Evolutionary conservation across 2,797 vertebrate genomes (phyloP).

Genomic region (Pangasius djambal): DNA sequence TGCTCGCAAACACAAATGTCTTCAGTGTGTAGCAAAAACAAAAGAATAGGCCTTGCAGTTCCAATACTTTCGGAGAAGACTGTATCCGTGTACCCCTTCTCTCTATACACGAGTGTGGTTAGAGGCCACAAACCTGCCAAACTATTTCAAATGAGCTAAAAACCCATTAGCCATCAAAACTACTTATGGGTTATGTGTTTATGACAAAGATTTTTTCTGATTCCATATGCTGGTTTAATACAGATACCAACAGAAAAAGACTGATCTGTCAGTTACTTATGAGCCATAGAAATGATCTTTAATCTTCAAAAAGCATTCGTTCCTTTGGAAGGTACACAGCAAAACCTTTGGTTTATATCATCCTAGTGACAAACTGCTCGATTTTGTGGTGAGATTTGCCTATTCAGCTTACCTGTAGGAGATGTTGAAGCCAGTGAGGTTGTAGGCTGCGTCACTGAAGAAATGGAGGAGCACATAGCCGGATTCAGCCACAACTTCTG

Average conservation of each 20-base stretch:
- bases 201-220: not conserved
- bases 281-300: not conserved
- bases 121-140: not conserved
- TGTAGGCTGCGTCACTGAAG: conserved; percentile 98
- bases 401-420: conserved; percentile 85
- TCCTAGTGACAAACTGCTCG: not conserved
- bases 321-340: not conserved
- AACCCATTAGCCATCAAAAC: not conserved
- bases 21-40: not conserved
- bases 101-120: not conserved
- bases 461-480: conserved; percentile 93
- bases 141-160: not conserved
- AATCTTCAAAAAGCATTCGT: not conserved
- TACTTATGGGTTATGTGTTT: not conserved
- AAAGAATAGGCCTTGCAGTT: not conserved
- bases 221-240: not conserved
- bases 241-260: not conserved
- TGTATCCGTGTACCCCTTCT: not conserved
- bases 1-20: not conserved
- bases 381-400: not conserved
- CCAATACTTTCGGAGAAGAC: not conserved
- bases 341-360: not conserved
- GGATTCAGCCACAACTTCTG: conserved; percentile 90
- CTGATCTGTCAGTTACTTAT: not conserved
- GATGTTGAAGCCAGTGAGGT: conserved; percentile 98